Evolutionary conservation across 2,113 vertebrate species (phyloP).

Genomic region (Cryptomyrus ogoouensis): DNA sequence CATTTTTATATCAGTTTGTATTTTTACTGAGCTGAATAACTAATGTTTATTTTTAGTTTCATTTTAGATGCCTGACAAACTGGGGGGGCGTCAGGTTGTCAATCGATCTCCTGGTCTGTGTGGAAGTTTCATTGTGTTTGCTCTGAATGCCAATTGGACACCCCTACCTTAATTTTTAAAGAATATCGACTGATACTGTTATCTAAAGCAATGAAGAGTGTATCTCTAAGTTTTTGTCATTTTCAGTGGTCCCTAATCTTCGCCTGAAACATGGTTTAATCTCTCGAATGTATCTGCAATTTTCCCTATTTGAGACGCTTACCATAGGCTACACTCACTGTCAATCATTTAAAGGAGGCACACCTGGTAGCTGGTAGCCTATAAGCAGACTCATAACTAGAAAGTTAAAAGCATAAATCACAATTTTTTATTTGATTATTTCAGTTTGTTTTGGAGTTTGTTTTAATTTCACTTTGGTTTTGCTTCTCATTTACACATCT

Average conservation of each 20-base stretch:
- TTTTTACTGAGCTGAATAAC: not conserved
- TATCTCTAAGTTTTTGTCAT: not conserved
- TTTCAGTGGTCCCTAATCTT: not conserved
- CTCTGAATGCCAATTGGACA: not conserved
- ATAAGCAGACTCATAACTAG: not conserved
- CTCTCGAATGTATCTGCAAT: not conserved
- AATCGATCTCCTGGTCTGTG: not conserved
- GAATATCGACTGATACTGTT: not conserved
- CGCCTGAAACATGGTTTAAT: not conserved
- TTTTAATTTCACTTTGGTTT: not conserved
- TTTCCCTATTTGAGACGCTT: not conserved
- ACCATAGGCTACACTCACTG: not conserved
- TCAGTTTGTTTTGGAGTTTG: not conserved
- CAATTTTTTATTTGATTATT: not conserved
- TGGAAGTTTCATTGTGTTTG: not conserved
- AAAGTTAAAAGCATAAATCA: not conserved
- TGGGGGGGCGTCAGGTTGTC: not conserved
- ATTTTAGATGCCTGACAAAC: not conserved
- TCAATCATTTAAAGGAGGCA: not conserved
- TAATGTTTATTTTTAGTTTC: not conserved
- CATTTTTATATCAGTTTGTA: not conserved
- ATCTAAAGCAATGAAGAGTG: too few species aligned
- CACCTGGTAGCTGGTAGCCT: not conserved
- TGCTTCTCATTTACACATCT: not conserved
- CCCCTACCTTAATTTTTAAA: not conserved